A percentile compares a stretch with the other conserved stretches of the same genome.
Conservation (phyloP, 2,113 vertebrate genomes). For the Sturnus vulgaris region DNA sequence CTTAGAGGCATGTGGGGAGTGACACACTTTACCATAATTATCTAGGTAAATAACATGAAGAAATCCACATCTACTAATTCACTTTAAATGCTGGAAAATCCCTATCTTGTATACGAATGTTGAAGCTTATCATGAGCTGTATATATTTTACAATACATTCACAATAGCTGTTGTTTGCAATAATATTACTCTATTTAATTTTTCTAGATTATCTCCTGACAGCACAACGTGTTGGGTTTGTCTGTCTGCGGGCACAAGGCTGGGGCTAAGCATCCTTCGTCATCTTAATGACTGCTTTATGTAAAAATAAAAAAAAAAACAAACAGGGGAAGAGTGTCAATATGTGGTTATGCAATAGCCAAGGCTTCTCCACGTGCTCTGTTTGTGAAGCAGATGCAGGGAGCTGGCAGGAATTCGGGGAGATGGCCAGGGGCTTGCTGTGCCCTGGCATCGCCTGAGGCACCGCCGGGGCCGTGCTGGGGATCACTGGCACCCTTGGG, state of each 20-base stretch:
- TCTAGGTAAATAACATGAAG: not conserved
- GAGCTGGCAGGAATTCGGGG: not conserved
- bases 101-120: accelerated
- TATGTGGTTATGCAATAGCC: not conserved
- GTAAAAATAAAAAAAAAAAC: not conserved
- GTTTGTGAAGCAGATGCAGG: not conserved
- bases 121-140: not conserved
- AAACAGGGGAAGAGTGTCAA: not conserved
- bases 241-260: not conserved
- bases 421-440: not conserved
- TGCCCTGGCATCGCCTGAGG: accelerated
- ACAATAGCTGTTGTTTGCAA: not conserved
- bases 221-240: not conserved
- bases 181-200: not conserved
- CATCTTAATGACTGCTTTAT: not conserved
- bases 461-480: accelerated
- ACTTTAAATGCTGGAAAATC: not conserved
- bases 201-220: not conserved
- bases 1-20: not conserved
- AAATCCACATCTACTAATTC: not conserved
- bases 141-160: not conserved
- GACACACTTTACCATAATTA: accelerated
- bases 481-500: not conserved
- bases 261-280: not conserved
- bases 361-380: not conserved